Base-by-base conservation (phyloP, 2,888 invertebrate species). In the Nezara viridula region DNA sequence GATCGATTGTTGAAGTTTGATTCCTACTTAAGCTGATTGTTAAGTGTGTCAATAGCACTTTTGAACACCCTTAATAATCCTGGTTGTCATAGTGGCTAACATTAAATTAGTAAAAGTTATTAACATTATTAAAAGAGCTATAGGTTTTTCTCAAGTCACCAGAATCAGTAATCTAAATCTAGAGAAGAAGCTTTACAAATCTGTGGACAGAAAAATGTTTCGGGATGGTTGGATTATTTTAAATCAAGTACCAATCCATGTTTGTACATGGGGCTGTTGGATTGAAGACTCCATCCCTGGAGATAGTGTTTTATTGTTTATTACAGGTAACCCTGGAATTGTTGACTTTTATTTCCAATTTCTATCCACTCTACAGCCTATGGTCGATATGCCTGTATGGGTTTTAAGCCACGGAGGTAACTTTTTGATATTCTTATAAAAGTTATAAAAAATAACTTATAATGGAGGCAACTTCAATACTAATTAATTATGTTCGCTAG, bases 291-390 rank as follows among this genome's bases (percentile, higher is more conserved):
- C 93, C 2, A 94, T 95, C 86, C 92, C 93, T 89, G 92, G 94
- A 32, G 92, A 92, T 85, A 94, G 94, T 66, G 92, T 98, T 19
- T 95, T 97, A 81, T 91, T 98, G 85, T 95, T 96, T 90, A 95
- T 98, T 91, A 95, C 97, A 47, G 98, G 98, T 50, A 98, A 98
- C 94, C 98, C 98, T 16, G 98, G 98, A 4, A 92, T 98, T 44
- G 95, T 96, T 0, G 95, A 95, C 90, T 98, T 96, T 93, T 98
- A 98, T 92, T 94, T 94, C 55, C 94, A 95, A 91, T 98, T 98
- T 92, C 94, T 96, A 91, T 93, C 94, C 81, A 93, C 94, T 50
- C 91, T 98, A 12, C 94, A 96, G 92, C 93, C 94, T 90, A 94
- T 93, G 89, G 93, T 96, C 12, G 93, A 94, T 88, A 93, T 95